Evolutionary conservation across 2,888 invertebrate species (phyloP), one percentile per base, ranked within the genome.

Genomic region (Scaptomyza parva): DNA sequence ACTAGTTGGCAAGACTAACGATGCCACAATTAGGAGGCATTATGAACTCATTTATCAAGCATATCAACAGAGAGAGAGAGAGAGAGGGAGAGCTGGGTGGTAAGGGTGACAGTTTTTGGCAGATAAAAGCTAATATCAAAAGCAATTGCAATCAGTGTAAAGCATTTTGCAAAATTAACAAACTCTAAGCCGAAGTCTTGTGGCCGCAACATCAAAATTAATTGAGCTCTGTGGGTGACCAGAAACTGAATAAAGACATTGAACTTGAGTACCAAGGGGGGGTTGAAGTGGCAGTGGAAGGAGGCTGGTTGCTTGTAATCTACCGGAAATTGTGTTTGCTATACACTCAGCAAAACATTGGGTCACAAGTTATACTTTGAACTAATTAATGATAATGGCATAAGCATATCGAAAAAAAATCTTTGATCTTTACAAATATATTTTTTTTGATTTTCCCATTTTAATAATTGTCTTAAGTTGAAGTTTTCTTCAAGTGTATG

Each of bases 31-130:
- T 84, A 82, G 79, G 67, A 63, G 67, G 75, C 69, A 84, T 82
- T 82, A 81, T 77, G 76, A 68, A 72, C 66, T 55, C 81, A 79
- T 81, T 81, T 84, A 81, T 84, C 81, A 81, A 54, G n/a, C 57
- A 44, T n/a, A 14, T 33, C 40, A 47, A 51, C 41, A 28, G 35
- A 17, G 17, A 9, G 37, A 6, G 12, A 7, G 24, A 30, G 17
- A 30, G 18, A 61, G 22, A 40, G 39, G 35, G 39, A 14, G 22
- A 12, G n/a, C n/a, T n/a, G n/a, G n/a, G n/a, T n/a, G n/a, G n/a
- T n/a, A 11, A 20, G 17, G 11, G 17, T 14, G 44, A 37, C 41
- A 26, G 18, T 22, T 22, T 22, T 43, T 22, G 18, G 8, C 35
- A 37, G 62, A 62, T 43, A 44, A 63, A 35, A 54, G 65, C 40